A percentile compares a stretch with the other conserved stretches of the same genome.
Evolutionary conservation across 2,113 vertebrate genomes (phyloP).

Genomic region (Corythaixoides concolor): DNA sequence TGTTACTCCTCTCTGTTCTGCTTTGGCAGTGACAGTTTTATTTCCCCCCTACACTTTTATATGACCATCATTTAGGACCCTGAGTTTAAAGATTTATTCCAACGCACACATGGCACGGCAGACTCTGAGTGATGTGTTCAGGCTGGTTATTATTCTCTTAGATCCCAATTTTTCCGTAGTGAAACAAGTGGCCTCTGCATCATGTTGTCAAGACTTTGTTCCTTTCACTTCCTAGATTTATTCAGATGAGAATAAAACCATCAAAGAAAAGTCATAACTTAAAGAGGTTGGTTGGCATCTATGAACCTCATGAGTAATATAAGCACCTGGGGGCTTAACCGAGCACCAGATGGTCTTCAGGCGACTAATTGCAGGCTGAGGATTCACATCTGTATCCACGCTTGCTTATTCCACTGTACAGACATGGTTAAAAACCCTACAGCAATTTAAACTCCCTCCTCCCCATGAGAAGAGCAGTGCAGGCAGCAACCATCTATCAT

Average conservation of each 20-base stretch:
- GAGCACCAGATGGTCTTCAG: constrained; percentile 36
- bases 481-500: not conserved
- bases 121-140: not conserved
- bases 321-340: constrained; percentile 16
- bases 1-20: not conserved
- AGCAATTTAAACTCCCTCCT: not conserved
- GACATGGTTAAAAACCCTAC: not conserved
- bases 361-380: not conserved
- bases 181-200: not conserved
- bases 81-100: constrained; percentile 5
- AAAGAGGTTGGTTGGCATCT: not conserved
- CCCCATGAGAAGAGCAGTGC: not conserved
- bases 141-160: not conserved
- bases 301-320: not conserved
- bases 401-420: not conserved
- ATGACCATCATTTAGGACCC: not conserved
- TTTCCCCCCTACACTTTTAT: not conserved
- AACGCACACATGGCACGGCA: not conserved
- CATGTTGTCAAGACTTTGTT: not conserved
- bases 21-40: not conserved
- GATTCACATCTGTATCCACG: not conserved
- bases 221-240: not conserved
- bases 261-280: not conserved
- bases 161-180: not conserved
- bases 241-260: not conserved